Percentiles rank a stretch among this genome's conserved stretches.
Evolutionary conservation across 2,888 invertebrate species (phyloP).

Genomic region (Caenorhabditis japonica): DNA sequence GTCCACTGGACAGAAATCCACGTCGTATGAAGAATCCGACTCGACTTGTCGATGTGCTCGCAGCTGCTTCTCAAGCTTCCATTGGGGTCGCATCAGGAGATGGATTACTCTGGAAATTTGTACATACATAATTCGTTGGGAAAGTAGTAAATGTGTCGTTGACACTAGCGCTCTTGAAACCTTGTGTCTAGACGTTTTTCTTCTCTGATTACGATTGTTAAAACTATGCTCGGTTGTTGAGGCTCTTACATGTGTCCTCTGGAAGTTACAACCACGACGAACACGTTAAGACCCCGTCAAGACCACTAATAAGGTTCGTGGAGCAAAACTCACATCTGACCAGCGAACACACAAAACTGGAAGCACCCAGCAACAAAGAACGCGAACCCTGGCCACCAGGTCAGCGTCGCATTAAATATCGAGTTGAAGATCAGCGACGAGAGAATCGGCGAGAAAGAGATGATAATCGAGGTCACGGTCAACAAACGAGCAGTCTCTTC

Average conservation of each 20-base stretch:
- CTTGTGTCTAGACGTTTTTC: no score
- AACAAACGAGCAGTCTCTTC: constrained; percentile 73
- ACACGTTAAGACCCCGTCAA: no score
- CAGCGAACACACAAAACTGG: constrained; percentile 60
- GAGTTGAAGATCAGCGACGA: constrained; percentile 69
- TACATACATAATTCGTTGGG: no score
- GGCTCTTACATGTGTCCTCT: no score
- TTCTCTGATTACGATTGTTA: no score
- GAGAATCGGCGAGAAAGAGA: constrained; percentile 70
- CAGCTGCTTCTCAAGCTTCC: constrained; percentile 56
- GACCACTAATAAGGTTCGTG: no score
- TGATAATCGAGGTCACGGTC: constrained; percentile 63
- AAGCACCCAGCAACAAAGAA: constrained; percentile 69
- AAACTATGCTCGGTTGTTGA: no score
- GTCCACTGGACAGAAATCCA: constrained; percentile 17
- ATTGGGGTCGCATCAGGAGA: constrained; percentile 63
- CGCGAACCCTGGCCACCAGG: constrained; percentile 73
- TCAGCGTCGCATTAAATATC: constrained; percentile 67
- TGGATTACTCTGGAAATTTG: constrained; percentile 63
- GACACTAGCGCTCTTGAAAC: no score
- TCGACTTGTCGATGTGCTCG: constrained; percentile 28
- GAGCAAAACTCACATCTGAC: constrained; percentile 66
- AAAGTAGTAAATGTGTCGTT: no score
- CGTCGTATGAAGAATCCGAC: constrained; percentile 23
- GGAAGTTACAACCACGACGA: no score